phyloP scores from a whole-genome alignment of 2,797 vertebrate genomes.

The Lophotriccus pileatus region DNA sequence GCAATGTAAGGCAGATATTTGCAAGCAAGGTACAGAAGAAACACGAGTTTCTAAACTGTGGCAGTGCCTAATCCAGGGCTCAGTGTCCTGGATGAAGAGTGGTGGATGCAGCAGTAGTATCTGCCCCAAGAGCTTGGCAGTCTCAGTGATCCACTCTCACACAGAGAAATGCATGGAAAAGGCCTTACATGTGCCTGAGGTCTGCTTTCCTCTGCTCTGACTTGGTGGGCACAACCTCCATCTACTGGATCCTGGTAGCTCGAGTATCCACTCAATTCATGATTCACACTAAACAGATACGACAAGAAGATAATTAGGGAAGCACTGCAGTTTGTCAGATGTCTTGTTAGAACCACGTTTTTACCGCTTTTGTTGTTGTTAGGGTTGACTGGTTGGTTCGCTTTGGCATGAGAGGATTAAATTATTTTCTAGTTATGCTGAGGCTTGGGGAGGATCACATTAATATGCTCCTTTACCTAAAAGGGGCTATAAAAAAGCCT shows the following conservation, averaged over 20 bases:
- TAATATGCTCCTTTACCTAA: conserved; percentile 26
- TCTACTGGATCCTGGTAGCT: neutral
- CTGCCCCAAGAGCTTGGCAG: neutral
- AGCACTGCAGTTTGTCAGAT: conserved; percentile 55
- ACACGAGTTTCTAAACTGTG: neutral
- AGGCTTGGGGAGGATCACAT: conserved; percentile 24
- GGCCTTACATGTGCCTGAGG: rapidly evolving
- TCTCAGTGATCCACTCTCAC: neutral
- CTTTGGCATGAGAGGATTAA: conserved; percentile 4
- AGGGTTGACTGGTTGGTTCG: neutral
- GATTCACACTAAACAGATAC: conserved; percentile 39
- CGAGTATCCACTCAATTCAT: neutral
- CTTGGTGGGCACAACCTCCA: neutral
- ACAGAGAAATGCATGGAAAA: neutral
- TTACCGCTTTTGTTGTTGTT: conserved; percentile 26
- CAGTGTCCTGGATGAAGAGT: neutral
- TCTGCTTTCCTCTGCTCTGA: neutral
- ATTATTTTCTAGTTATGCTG: conserved; percentile 14
- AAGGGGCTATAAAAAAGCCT: neutral
- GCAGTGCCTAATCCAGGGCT: neutral
- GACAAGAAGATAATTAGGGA: conserved; percentile 46
- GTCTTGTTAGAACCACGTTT: conserved; percentile 4
- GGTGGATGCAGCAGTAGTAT: neutral
- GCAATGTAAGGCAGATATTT: neutral
- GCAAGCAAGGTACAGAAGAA: neutral